phyloP scores from a whole-genome alignment of 2,888 invertebrate genomes.

The Tiphia femorata region DNA sequence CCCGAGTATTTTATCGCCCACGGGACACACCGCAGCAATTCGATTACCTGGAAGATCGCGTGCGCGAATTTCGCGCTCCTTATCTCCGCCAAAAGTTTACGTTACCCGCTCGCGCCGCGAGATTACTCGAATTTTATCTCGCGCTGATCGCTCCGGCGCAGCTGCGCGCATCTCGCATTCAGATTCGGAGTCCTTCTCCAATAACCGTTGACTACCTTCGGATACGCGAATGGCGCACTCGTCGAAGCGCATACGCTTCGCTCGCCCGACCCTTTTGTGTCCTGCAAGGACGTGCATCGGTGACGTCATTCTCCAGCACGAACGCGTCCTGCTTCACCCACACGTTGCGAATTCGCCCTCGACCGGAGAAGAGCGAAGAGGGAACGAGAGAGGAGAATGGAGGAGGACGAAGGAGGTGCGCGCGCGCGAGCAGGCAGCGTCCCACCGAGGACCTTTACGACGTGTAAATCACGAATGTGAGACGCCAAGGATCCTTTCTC shows the following conservation, averaged over 20 bases:
- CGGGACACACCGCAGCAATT: no score
- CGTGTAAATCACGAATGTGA: slow-evolving; percentile 53
- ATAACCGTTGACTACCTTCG: no score
- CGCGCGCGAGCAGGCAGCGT: slow-evolving; percentile 3
- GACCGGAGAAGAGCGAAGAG: no score
- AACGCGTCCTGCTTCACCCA: no score
- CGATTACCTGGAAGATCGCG: no score
- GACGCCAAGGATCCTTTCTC: slow-evolving; percentile 33
- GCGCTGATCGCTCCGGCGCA: no score
- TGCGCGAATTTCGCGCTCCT: background rate
- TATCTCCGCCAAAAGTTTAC: background rate
- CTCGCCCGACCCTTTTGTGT: slow-evolving; percentile 8
- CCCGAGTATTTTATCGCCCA: no score
- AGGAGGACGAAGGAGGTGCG: background rate
- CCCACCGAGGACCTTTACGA: slow-evolving; percentile 44
- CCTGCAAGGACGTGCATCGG: slow-evolving; percentile 28
- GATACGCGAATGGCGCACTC: background rate
- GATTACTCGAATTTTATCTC: no score
- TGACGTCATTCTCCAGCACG: slow-evolving; percentile 33
- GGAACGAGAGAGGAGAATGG: background rate
- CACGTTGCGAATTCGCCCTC: no score
- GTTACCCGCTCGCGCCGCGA: no score
- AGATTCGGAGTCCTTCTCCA: no score
- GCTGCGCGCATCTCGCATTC: no score
- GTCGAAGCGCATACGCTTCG: background rate